These are phyloP conservation scores for Caenorhabditis auriculariae DNA, from an alignment of 2,888 invertebrate species.

Conservation along the genomic window DNA sequence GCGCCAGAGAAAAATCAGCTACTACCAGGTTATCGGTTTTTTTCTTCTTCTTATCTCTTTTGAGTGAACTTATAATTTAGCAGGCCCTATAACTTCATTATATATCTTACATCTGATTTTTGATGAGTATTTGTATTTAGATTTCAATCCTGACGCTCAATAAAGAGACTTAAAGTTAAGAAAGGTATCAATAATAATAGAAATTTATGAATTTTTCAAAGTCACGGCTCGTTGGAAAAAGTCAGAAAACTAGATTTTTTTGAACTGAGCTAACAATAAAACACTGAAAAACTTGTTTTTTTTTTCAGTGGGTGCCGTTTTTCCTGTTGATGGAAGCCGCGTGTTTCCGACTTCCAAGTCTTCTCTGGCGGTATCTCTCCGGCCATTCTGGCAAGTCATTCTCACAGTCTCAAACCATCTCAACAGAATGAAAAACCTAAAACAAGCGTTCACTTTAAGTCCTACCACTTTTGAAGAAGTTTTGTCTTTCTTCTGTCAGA, in stretches of 20 bases:
- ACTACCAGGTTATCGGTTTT: constrained; percentile 55
- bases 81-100: background rate
- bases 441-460: background rate
- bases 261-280: constrained; percentile 7
- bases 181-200: too few relatives aligned
- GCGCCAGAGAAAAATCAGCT: constrained; percentile 47
- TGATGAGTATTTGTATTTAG: background rate
- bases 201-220: too few relatives aligned
- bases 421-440: background rate
- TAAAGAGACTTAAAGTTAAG: too few relatives aligned
- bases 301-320: constrained; percentile 59
- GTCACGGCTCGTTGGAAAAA: too few relatives aligned
- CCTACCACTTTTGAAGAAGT: background rate
- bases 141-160: too few relatives aligned
- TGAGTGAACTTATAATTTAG: background rate
- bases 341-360: constrained; percentile 60
- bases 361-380: constrained; percentile 61
- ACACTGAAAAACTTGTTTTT: too few relatives aligned
- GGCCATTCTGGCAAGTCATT: constrained; percentile 58
- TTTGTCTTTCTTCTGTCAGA: too few relatives aligned
- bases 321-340: constrained; percentile 61
- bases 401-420: too few relatives aligned
- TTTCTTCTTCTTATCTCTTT: background rate
- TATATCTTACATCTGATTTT: background rate
- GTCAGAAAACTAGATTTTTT: too few relatives aligned